Base-by-base conservation (phyloP, 2,113 vertebrate genomes). In the Terrapene triunguis region DNA sequence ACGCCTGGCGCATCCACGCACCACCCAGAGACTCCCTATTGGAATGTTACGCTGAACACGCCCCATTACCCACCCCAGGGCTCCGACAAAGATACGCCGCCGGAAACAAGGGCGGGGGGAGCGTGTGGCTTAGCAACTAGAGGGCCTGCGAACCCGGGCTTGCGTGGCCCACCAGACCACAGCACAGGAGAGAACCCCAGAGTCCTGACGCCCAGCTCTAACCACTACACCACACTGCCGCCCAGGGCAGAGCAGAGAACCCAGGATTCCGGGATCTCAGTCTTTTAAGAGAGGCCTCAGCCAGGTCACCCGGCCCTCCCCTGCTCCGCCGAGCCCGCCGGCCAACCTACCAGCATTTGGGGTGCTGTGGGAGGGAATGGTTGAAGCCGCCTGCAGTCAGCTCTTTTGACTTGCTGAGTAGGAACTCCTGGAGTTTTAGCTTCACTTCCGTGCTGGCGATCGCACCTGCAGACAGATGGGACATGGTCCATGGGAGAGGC, bases 361-460 rank as follows among this genome's bases (percentile, higher is more conserved):
- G 96, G 90, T 98, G 98, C 97, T 99, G 98, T 87, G 99, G 98
- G 98, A 99, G 99, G 99, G 99, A 99, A 99, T 99, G 99, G 98
- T 99, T 99, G 89, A 99, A 98, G 98, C 98, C 98, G 17, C 98
- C 98, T 8, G 98, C 97, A 24, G 98, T 96, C 27, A 99, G 98
- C 89, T 99, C 99, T 98, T 99, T 99, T 5, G 98, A 98, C 97
- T 99, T 99, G 85, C 98, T 99, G 95, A 99, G 98, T 76, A 99
- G 99, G 96, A 99, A 99, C 97, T 99, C 99, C 98, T 99, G 99
- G 89, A 99, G 99, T 97, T 99, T 99, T 96, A 99, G 98, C 96
- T 99, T 99, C 91, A 99, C 99, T 98, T 99, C 99, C 0, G 99
- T 99, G 93, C 99, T 99, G 98, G 99, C 99, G 19, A 99, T 99